These are phyloP conservation scores for Apantesis nais DNA, from an alignment of 2,888 invertebrate genomes.

Conservation along the genomic window DNA sequence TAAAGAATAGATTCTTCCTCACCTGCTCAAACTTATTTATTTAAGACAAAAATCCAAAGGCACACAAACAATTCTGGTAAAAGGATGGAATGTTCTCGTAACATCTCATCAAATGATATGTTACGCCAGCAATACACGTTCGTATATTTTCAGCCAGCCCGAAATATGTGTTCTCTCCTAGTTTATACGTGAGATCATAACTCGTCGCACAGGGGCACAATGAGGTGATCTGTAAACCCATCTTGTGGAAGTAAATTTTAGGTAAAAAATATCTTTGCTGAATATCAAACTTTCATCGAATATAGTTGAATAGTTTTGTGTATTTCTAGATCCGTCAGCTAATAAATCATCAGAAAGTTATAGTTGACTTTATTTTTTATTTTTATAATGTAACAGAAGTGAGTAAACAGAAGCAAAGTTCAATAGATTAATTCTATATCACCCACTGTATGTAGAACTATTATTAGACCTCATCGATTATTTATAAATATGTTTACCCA, in stretches of 20 bases:
- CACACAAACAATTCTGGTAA: slow-evolving; percentile 12
- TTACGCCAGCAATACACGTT: slow-evolving; percentile 27
- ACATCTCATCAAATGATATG: slow-evolving; percentile 19
- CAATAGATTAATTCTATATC: too few relatives aligned
- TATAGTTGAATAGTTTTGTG: neutral
- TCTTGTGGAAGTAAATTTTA: slow-evolving; percentile 29
- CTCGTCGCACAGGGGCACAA: slow-evolving; percentile 27
- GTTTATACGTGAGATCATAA: slow-evolving; percentile 40
- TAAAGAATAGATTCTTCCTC: neutral
- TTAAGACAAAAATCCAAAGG: slow-evolving; percentile 3
- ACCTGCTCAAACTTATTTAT: slow-evolving; percentile 4
- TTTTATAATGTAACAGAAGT: too few relatives aligned
- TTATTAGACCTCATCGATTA: too few relatives aligned
- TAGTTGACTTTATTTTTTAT: too few relatives aligned
- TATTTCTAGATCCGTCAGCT: neutral
- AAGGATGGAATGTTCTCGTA: slow-evolving; percentile 2
- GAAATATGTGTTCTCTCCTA: slow-evolving; percentile 37
- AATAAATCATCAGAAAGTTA: neutral
- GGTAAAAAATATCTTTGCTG: slow-evolving; percentile 18
- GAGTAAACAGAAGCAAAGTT: too few relatives aligned
- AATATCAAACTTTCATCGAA: neutral
- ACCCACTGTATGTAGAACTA: too few relatives aligned
- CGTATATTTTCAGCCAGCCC: slow-evolving; percentile 30
- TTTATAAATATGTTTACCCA: too few relatives aligned
- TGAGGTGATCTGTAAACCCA: slow-evolving; percentile 40